Conservation (phyloP, 2,888 invertebrate species). For the Fabriciana adippe region DNA sequence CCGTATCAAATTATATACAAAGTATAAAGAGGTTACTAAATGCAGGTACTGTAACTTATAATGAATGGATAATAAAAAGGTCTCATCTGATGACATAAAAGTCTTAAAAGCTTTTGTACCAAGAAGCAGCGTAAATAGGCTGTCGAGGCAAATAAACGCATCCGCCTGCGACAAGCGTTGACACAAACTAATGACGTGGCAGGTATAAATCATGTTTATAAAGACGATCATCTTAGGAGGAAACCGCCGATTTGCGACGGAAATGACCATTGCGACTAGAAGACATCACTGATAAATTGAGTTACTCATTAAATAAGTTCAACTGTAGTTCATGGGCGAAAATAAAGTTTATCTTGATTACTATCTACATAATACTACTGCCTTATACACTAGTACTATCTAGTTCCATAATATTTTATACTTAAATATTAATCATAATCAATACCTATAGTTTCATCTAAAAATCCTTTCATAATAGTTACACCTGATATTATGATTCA, state of each 20-base stretch:
- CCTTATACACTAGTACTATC: too few relatives aligned
- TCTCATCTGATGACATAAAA: conserved; percentile 15
- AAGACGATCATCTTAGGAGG: conserved; percentile 66
- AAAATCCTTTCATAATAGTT: too few relatives aligned
- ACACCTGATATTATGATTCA: too few relatives aligned
- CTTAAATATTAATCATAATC: too few relatives aligned
- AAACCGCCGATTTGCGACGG: conserved; percentile 79
- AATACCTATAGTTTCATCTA: too few relatives aligned
- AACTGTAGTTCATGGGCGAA: conserved; percentile 30
- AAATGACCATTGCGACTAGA: conserved; percentile 75
- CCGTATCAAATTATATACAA: too few relatives aligned
- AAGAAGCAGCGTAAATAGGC: conserved; percentile 51
- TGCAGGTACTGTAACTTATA: too few relatives aligned
- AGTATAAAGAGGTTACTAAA: too few relatives aligned
- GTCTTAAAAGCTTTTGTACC: conserved; percentile 36
- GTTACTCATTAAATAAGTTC: conserved; percentile 40
- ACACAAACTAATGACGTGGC: conserved; percentile 76
- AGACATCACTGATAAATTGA: conserved; percentile 48
- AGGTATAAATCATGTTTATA: conserved; percentile 80
- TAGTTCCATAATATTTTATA: too few relatives aligned
- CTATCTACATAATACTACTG: too few relatives aligned
- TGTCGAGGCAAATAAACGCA: conserved; percentile 68
- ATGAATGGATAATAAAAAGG: not conserved
- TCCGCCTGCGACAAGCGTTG: conserved; percentile 69
- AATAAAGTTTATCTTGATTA: not conserved